A percentile compares a stretch with the other conserved stretches of the same genome.
Evolutionary conservation across 2,797 vertebrate species (phyloP).

Genomic region (Gallinago stenura): DNA sequence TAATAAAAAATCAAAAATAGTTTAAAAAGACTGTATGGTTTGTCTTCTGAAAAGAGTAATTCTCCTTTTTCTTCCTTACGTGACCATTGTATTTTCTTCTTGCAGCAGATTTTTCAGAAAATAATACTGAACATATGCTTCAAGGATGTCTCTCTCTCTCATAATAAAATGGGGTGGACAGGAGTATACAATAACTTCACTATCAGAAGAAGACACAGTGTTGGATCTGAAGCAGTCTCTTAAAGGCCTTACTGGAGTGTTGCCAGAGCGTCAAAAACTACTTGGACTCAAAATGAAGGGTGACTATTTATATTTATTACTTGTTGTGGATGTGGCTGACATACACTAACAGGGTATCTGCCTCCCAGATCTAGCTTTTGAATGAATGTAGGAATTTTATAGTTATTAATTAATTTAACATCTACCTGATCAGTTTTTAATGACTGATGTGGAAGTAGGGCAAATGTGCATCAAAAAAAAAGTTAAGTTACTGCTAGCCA

Average conservation of each 20-base stretch:
- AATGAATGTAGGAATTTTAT: neutral
- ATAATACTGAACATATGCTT: conserved; percentile 71
- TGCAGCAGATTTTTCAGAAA: conserved; percentile 47
- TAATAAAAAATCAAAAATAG: neutral
- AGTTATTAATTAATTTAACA: no score
- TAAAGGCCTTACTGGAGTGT: conserved; percentile 94
- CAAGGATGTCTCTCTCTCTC: conserved; percentile 93
- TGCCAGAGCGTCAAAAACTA: conserved; percentile 96
- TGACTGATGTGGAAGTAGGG: neutral
- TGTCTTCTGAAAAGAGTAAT: neutral
- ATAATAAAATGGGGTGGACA: conserved; percentile 99
- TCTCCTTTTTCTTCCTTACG: neutral
- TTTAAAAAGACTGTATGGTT: neutral
- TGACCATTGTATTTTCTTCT: neutral
- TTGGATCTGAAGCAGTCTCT: conserved; percentile 97
- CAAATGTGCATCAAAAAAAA: neutral
- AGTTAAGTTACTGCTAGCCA: neutral
- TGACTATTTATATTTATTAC: conserved; percentile 63
- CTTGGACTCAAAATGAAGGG: conserved; percentile 98
- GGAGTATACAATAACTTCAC: conserved; percentile 94
- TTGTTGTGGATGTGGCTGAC: neutral
- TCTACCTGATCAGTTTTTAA: neutral
- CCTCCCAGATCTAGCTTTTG: neutral
- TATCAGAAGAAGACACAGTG: conserved; percentile 97
- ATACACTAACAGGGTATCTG: neutral